Evolutionary conservation across 2,888 invertebrate genomes (phyloP).

Genomic region (Agrotis puta): DNA sequence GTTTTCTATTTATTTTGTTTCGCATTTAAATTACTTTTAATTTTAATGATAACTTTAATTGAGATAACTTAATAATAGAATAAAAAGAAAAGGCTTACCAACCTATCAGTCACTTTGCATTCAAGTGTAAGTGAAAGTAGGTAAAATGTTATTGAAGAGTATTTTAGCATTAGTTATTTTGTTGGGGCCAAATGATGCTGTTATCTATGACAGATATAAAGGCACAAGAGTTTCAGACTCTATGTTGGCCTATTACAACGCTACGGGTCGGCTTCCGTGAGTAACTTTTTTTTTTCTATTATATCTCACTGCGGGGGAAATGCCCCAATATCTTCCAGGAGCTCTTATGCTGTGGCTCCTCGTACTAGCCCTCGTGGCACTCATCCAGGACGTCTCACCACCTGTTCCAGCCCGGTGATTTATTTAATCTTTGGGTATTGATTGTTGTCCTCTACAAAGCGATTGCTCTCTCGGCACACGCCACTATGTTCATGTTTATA

Average conservation of each 20-base stretch:
- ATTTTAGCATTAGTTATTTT: conserved; percentile 5
- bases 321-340: no score
- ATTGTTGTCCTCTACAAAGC: no score
- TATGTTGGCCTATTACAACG: conserved; percentile 23
- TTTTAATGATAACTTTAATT: not conserved
- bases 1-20: not conserved
- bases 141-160: conserved; percentile 1
- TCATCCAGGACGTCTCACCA: no score
- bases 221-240: conserved; percentile 5
- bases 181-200: not conserved
- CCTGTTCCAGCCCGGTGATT: no score
- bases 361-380: no score
- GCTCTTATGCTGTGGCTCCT: no score
- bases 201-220: conserved; percentile 5
- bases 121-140: not conserved
- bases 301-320: no score
- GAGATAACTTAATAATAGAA: not conserved
- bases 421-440: no score
- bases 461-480: no score
- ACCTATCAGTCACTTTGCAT: not conserved
- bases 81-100: not conserved
- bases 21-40: not conserved
- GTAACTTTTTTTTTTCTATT: not conserved
- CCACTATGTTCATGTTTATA: no score
- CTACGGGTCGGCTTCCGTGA: conserved; percentile 16